Base-by-base conservation (phyloP, 2,113 vertebrate genomes). In the Salvelinus sp. region DNA sequence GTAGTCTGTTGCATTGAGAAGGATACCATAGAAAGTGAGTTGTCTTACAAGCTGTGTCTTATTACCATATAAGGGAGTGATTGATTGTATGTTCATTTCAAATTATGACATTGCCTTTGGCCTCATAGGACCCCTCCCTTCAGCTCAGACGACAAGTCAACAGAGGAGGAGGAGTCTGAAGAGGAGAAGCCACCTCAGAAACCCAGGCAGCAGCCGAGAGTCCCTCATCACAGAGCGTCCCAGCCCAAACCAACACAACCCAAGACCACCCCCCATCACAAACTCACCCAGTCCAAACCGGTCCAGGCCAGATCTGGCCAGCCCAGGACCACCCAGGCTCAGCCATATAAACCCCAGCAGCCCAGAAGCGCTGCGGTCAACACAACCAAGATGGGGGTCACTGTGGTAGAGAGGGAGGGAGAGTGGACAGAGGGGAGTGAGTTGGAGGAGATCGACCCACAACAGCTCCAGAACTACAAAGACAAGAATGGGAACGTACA, bases 121-220 rank as follows among this genome's bases (percentile, higher is more conserved):
- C 79, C 85, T 7, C 73, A 13, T 1, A 98, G 97, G 89, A 96
- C 95, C 0, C 87, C 94, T 67, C 94, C 94, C 4, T 96, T 97
- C 82, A 98, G 94, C 79, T 97, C 95, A 9, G 96, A 96, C 60
- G 95, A 96, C 2, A 95, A 95, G 47, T 83, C 5, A 1, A 62
- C 88, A 6, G 4, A 4, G 14, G 93, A 94, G 0, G 30, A 33
- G 33, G 33, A 33, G 6, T 33, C 33, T 33, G 89, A 91, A 13
- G 87, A 89, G 1, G 87, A 88, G 0, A 93, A 94, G 89, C 83
- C 86, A 23, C 50, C 72, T 0, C 85, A 2, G 1, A 81, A 69
- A 44, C 76, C 16, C 14, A 30, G 83, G 6, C 2, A 63, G 6
- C 72, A 82, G 16, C 89, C 83, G 18, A 90, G 90, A 72, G 30